Evolutionary conservation across 2,797 vertebrate species (phyloP).

Genomic region (Arctocebus calabarensis): DNA sequence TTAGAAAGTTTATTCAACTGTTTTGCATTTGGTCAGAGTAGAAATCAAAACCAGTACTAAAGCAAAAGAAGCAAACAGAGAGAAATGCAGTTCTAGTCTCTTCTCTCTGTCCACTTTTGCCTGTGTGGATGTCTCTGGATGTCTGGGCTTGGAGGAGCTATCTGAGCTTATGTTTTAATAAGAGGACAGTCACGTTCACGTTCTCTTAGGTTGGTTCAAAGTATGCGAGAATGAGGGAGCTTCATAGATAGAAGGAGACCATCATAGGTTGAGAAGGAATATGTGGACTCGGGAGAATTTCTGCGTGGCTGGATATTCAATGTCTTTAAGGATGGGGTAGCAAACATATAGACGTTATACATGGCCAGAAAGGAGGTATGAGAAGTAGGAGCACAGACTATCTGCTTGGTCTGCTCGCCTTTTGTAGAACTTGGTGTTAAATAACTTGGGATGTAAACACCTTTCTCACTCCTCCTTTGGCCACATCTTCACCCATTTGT

Average conservation of each 20-base stretch:
- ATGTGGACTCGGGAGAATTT: neutral
- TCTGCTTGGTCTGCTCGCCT: neutral
- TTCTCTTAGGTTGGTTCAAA: neutral
- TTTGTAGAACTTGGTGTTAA: neutral
- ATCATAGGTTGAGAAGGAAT: neutral
- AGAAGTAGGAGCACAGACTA: no score
- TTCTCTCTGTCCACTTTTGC: neutral
- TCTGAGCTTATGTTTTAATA: neutral
- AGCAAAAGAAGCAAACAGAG: neutral
- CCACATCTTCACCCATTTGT: neutral
- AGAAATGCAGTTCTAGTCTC: neutral
- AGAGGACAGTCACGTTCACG: neutral
- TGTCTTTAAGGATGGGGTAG: neutral
- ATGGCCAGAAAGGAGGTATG: accelerated
- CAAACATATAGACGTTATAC: neutral
- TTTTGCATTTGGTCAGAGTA: neutral
- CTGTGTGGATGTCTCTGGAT: neutral
- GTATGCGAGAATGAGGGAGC: neutral
- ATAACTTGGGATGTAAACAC: neutral
- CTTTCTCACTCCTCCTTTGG: neutral
- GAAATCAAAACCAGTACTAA: neutral
- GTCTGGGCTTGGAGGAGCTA: neutral
- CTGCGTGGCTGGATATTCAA: no score
- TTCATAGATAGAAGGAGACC: no score
- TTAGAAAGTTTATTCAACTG: conserved; percentile 15